Evolutionary conservation across 2,888 invertebrate genomes (phyloP).

Genomic region (Dyspetes luteomarginatus): DNA sequence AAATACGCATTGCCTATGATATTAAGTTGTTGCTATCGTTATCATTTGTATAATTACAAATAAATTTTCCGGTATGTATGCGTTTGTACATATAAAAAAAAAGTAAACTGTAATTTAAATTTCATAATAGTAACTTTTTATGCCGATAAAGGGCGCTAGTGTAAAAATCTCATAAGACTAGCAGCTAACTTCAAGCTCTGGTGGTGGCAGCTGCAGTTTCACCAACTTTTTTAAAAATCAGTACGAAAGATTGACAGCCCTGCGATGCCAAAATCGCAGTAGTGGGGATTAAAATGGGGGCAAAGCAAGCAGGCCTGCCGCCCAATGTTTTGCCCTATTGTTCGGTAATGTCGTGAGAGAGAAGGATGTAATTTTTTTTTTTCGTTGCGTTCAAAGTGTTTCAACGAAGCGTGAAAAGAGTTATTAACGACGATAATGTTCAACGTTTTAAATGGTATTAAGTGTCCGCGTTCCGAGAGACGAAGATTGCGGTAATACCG

Average conservation of each 20-base stretch:
- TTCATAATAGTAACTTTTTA: too few relatives aligned
- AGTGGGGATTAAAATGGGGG: slow-evolving; percentile 62
- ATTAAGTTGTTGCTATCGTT: too few relatives aligned
- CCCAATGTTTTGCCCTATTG: slow-evolving; percentile 78
- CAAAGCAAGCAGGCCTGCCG: slow-evolving; percentile 74
- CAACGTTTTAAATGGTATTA: slow-evolving; percentile 68
- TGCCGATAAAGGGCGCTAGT: too few relatives aligned
- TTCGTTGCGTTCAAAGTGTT: slow-evolving; percentile 65
- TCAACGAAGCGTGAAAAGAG: slow-evolving; percentile 47
- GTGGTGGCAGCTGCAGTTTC: too few relatives aligned
- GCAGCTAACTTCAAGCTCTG: too few relatives aligned
- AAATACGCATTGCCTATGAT: too few relatives aligned
- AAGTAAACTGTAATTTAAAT: too few relatives aligned
- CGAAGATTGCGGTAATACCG: slow-evolving; percentile 77
- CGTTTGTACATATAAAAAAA: too few relatives aligned
- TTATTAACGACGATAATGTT: slow-evolving; percentile 68
- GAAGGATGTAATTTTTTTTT: slow-evolving; percentile 43
- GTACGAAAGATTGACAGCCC: slow-evolving; percentile 11
- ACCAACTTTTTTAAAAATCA: neutral
- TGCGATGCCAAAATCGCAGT: slow-evolving; percentile 19
- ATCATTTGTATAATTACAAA: too few relatives aligned
- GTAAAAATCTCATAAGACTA: too few relatives aligned
- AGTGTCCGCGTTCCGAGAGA: slow-evolving; percentile 70
- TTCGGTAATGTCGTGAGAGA: slow-evolving; percentile 69
- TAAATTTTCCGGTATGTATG: too few relatives aligned